A percentile compares a stretch with the other conserved stretches of the same genome.
Evolutionary conservation across 2,888 invertebrate species (phyloP).

Genomic region (Morpho achilles): DNA sequence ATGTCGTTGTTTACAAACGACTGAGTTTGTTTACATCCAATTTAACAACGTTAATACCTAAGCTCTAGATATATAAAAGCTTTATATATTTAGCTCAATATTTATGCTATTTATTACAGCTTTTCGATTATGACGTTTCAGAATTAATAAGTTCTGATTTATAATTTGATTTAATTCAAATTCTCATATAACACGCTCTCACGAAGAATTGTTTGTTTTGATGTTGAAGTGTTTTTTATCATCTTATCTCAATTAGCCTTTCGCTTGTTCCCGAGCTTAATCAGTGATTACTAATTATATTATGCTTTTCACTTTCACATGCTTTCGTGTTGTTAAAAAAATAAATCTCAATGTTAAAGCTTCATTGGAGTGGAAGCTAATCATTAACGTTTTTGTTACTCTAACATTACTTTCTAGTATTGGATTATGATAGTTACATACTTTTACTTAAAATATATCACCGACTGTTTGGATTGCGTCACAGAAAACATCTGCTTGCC

Average conservation of each 20-base stretch:
- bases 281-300: slow-evolving; percentile 23
- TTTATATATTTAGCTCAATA: too few relatives aligned
- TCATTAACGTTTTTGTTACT: background rate
- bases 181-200: slow-evolving; percentile 46
- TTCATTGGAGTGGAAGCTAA: background rate
- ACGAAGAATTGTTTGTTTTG: slow-evolving; percentile 44
- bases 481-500: background rate
- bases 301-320: slow-evolving; percentile 24
- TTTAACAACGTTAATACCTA: background rate
- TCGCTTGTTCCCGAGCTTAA: slow-evolving; percentile 24
- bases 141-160: slow-evolving; percentile 28
- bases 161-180: slow-evolving; percentile 35
- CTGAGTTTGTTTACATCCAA: background rate
- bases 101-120: too few relatives aligned
- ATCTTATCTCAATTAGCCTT: slow-evolving; percentile 24
- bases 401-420: background rate
- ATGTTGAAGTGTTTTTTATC: slow-evolving; percentile 35
- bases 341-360: background rate
- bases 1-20: slow-evolving; percentile 5
- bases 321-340: background rate
- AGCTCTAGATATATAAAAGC: too few relatives aligned
- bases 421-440: background rate
- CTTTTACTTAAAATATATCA: background rate
- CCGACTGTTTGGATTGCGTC: background rate
- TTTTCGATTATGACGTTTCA: too few relatives aligned